Evolutionary conservation across 2,113 vertebrate species (phyloP), one percentile per base, ranked within the genome.

Genomic region (Tachysurus vachellii): DNA sequence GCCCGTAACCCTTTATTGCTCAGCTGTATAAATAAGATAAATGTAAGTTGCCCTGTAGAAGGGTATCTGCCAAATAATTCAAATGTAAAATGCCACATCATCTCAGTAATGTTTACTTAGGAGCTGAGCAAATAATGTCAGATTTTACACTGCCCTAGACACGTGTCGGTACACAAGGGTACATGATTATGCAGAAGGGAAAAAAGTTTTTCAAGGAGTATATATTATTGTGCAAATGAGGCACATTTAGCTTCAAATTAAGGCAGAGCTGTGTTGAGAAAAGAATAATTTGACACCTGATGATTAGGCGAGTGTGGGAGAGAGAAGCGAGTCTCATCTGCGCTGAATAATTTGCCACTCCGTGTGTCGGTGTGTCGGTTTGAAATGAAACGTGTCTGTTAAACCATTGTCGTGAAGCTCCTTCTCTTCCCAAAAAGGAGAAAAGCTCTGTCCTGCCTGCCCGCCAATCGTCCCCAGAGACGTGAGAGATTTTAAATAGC

Each of bases 181-280:
- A 36, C 87, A 85, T 87, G 83, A 86, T 89, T 84, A 73, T 77
- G 59, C 75, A 88, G 75, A 87, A 71, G 76, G 26, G 47, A 50
- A 50, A 50, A 50, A 50, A 50, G 8, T 85, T 86, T 53, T n/a
- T 4, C 23, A 42, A 85, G 56, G 87, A 23, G 77, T 42, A 84
- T 26, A 80, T 26, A 76, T 50, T 54, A 53, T 81, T 84, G 86
- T 66, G 66, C 82, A 88, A 91, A 91, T 91, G 85, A 90, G 80
- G 88, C 79, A 85, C 87, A 79, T 23, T 87, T 81, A 73, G 81
- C 84, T 76, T 86, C 64, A 88, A 88, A 91, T 31, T 64, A 86
- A 86, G 71, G n/a, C 64, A 73, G 61, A 75, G 36, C 79, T 87
- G 85, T 80, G 47, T 57, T 14, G 12, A 89, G 68, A 73, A 85